These are phyloP conservation scores for Metopia argyrocephala DNA, from an alignment of 2,888 invertebrate genomes.

Conservation along the genomic window DNA sequence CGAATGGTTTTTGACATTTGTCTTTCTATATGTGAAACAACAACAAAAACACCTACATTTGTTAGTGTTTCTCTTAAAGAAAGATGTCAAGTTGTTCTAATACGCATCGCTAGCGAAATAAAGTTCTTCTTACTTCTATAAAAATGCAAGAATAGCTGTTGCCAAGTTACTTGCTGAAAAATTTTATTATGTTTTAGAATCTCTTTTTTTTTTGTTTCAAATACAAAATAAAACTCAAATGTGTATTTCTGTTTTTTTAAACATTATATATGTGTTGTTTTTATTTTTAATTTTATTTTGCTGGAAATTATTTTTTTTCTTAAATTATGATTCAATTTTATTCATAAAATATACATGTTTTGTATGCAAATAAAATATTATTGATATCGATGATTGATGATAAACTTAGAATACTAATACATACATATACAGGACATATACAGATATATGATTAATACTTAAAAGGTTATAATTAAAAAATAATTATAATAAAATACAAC, in stretches of 20 bases:
- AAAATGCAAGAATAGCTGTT: too few species aligned
- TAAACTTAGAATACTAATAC: not conserved
- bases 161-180: too few species aligned
- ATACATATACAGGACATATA: not conserved
- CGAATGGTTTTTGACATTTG: too few species aligned
- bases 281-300: slow-evolving; percentile 4
- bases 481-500: slow-evolving; percentile 38
- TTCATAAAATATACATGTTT: slow-evolving; percentile 31
- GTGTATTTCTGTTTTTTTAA: slow-evolving; percentile 52
- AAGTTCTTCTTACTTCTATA: too few species aligned
- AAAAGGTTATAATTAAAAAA: not conserved
- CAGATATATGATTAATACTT: not conserved
- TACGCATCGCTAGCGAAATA: too few species aligned
- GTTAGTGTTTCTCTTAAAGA: too few species aligned
- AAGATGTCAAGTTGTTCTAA: too few species aligned
- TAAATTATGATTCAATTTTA: slow-evolving; percentile 27
- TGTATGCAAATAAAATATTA: slow-evolving; percentile 4
- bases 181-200: not conserved
- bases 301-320: not conserved
- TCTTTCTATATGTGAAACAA: too few species aligned
- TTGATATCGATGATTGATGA: not conserved
- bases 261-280: slow-evolving; percentile 15
- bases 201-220: not conserved
- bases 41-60: too few species aligned
- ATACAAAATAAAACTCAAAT: slow-evolving; percentile 18